Evolutionary conservation across 2,888 invertebrate genomes (phyloP), one percentile per base, ranked within the genome.

Genomic region (Mystacides longicornis): DNA sequence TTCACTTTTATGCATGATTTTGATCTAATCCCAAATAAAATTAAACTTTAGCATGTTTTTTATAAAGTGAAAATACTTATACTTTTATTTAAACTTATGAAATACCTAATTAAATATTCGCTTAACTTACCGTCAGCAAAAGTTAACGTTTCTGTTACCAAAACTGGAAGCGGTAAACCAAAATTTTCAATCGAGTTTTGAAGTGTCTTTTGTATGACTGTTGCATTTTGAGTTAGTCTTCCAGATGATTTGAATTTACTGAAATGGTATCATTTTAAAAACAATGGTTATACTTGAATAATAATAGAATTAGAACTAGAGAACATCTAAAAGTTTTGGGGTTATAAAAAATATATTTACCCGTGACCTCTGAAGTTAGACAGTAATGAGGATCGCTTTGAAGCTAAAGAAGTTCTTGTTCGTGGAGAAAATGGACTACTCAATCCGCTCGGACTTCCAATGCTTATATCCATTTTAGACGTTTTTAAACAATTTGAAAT

Each of bases 91-190:
- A n/a, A n/a, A n/a, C n/a, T n/a, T n/a, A n/a, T n/a, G n/a, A n/a
- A n/a, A n/a, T n/a, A n/a, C n/a, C n/a, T n/a, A n/a, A n/a, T 27
- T 27, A 27, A 27, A 27, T 27, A 37, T n/a, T 19, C 4, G 45
- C 9, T 11, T 19, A 7, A 5, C 60, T 58, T 62, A 79, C 72
- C 74, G 54, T 87, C 87, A 64, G 87, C 82, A 71, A 89, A 89
- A 46, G 90, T 89, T 21, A 94, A 73, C 1, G 90, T 89, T 73
- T 94, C 94, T 20, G 91, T 93, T 2, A 95, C 89, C 56, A 89
- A 79, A 1, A 94, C 93, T 23, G 94, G 94, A 46, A 93, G 69
- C 1, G 91, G 82, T 23, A 84, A 77, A 0, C 93, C 93, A 74
- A 84, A 93, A 53, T 82, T 84, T 69, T 93, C 91, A 0, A 92